A percentile compares a stretch with the other conserved stretches of the same genome.
Evolutionary conservation across 1,140 invertebrate species (phyloP).

Genomic region (Listronotus bonariensis): DNA sequence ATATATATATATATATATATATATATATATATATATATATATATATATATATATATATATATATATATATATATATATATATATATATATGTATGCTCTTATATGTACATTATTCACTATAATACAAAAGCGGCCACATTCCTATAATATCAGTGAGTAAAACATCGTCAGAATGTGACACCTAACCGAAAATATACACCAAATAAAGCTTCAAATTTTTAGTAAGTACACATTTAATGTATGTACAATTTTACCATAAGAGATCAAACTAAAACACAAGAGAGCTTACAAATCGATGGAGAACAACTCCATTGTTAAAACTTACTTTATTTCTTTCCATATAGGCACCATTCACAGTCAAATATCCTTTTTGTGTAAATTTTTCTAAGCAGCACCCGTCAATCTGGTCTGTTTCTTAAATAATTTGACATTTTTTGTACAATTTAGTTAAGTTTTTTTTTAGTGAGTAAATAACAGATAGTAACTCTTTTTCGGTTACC

Average conservation of each 20-base stretch:
- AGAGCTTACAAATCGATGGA: not conserved
- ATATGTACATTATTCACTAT: too few relatives aligned
- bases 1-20: too few relatives aligned
- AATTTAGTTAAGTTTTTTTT: too few relatives aligned
- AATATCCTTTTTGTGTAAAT: slow-evolving; percentile 17
- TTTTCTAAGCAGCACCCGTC: slow-evolving; percentile 27
- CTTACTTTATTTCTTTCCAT: slow-evolving; percentile 14
- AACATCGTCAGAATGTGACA: slow-evolving; percentile 1
- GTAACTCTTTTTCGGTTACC: too few relatives aligned
- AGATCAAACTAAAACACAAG: slow-evolving; percentile 13
- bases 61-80: too few relatives aligned
- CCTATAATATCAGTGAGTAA: not conserved
- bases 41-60: too few relatives aligned
- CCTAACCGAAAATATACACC: not conserved
- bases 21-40: too few relatives aligned
- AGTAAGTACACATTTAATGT: slow-evolving; percentile 15
- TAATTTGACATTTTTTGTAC: slow-evolving; percentile 12
- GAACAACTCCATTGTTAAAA: slow-evolving; percentile 4
- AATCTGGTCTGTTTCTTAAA: slow-evolving; percentile 18
- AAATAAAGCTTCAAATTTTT: slow-evolving; percentile 16
- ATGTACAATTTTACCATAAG: slow-evolving; percentile 16
- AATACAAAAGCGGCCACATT: slow-evolving; percentile 7
- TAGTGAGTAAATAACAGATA: too few relatives aligned
- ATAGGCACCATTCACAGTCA: slow-evolving; percentile 32
- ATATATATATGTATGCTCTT: too few relatives aligned